These are phyloP conservation scores for Camptogramma bilineatum DNA, from an alignment of 2,888 invertebrate genomes.

Conservation along the genomic window DNA sequence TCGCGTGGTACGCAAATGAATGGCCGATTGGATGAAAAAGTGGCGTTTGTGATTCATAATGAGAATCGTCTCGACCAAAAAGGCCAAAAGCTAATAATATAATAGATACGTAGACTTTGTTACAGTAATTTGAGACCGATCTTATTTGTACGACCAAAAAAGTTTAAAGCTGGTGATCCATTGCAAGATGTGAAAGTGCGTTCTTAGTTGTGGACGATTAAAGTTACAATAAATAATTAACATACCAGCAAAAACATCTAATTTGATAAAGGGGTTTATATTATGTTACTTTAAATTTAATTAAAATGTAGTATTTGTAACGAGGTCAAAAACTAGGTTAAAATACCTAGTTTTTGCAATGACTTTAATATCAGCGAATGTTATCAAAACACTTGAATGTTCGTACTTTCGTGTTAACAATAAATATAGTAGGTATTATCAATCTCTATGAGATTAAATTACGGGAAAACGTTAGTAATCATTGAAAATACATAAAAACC, in stretches of 20 bases:
- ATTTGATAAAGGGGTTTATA: no score
- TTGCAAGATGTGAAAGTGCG: background rate
- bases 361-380: background rate
- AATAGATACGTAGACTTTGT: conserved; percentile 11
- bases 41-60: conserved; percentile 16
- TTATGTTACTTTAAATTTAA: no score
- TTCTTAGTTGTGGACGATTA: background rate
- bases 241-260: no score
- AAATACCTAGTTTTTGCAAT: background rate
- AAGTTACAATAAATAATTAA: no score
- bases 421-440: background rate
- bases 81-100: conserved; percentile 3
- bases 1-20: conserved; percentile 26
- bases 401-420: background rate
- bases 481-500: no score
- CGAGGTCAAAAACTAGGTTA: background rate
- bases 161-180: conserved; percentile 1
- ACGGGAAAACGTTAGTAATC: background rate
- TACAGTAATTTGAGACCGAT: conserved; percentile 19
- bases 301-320: background rate
- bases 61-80: conserved; percentile 17
- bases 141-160: conserved; percentile 16
- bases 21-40: conserved; percentile 13
- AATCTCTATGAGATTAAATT: no score
- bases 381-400: conserved; percentile 2